Base-by-base conservation (phyloP, 53 echinoderm and acorn worm genomes). In the Pentamera pediparva region DNA sequence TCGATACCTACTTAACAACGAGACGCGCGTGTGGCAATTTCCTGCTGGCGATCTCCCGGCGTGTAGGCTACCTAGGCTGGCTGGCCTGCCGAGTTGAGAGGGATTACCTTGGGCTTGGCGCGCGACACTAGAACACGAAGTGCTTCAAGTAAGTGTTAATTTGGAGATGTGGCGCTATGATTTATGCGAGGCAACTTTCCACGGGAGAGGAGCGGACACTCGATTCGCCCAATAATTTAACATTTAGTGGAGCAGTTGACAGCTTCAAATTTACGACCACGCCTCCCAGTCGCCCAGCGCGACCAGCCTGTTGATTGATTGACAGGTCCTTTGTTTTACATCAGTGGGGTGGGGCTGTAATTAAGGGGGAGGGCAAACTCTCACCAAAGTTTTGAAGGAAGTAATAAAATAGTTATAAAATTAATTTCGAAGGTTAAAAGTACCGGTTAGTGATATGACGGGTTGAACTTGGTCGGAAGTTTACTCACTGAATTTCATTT, bases 161-260 rank as follows among this genome's bases (percentile, higher is more conserved):
- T 67, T 67, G 48, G 45, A 67, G 67, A 67, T 67, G 67, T 31
- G 45, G n/a, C n/a, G n/a, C n/a, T 39, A 67, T 67, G 67, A 67
- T 67, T 67, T 67, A 67, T 67, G 67, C 67, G 15, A 67, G 30
- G 67, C 24, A 38, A 67, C 67, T 67, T 67, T 67, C 45, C 45
- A 39, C n/a, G n/a, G n/a, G n/a, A n/a, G n/a, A n/a, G 45, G 45
- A 43, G 45, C 67, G 67, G 29, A 40, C 67, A 45, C 40, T 67
- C 40, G 67, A 39, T 67, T 67, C 24, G 30, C 67, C 67, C 67
- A 67, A 67, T 67, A 67, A 67, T 39, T 67, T 67, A 30, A 67
- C 67, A 67, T 67, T 67, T 67, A 67, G 48, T n/a, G 48, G 67
- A 45, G 58, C 58, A 67, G 45, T 30, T 67, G 67, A 67, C 67